Conservation (phyloP, 1,140 invertebrate species). For the Drosophila sturtevanti region DNA sequence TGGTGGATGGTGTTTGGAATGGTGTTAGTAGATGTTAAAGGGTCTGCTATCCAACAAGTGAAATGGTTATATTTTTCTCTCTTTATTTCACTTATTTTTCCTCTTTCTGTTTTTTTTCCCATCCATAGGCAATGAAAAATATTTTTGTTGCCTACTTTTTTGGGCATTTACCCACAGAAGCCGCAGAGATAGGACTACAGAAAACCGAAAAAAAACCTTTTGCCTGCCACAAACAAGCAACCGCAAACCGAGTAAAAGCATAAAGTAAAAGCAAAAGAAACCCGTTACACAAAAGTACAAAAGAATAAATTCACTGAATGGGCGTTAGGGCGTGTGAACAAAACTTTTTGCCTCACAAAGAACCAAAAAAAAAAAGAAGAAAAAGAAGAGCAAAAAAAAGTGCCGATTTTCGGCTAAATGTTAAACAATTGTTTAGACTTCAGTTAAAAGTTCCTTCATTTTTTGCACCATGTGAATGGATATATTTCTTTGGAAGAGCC, state of each 20-base stretch:
- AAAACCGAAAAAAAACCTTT: background rate
- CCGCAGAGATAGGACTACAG: background rate
- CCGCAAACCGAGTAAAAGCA: slow-evolving; percentile 1
- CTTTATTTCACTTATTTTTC: background rate
- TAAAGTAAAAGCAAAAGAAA: background rate
- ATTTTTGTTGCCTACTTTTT: slow-evolving; percentile 17
- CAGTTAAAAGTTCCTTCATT: background rate
- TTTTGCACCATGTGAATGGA: background rate
- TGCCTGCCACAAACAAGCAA: background rate
- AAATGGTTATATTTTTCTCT: background rate
- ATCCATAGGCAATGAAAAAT: background rate
- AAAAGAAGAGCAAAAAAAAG: background rate
- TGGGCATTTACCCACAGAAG: slow-evolving; percentile 1
- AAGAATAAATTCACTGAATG: slow-evolving; percentile 2
- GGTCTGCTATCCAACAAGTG: background rate
- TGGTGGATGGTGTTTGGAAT: background rate
- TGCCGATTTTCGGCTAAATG: slow-evolving; percentile 15
- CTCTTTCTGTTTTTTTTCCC: background rate
- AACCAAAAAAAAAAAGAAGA: background rate
- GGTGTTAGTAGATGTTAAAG: background rate
- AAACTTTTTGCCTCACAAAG: background rate
- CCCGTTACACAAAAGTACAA: background rate
- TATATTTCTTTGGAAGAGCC: background rate
- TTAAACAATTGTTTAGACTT: slow-evolving; percentile 15
- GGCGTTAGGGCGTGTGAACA: slow-evolving; percentile 2